These are phyloP conservation scores for Rhodinocichla rosea DNA, from an alignment of 2,113 vertebrate species.

Conservation along the genomic window DNA sequence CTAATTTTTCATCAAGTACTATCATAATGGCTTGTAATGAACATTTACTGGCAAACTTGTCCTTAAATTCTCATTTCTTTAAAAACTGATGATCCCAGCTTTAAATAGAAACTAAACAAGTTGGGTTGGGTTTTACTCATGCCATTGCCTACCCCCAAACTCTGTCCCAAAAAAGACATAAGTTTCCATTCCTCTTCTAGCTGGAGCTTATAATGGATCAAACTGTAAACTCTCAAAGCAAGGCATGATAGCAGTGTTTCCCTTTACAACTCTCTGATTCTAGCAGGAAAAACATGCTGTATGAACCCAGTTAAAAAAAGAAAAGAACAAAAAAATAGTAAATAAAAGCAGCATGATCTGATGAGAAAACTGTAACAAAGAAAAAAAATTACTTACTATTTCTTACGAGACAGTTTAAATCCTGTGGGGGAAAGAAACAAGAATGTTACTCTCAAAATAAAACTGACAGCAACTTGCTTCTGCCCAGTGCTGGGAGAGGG, in stretches of 20 bases:
- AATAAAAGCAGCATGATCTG: background rate
- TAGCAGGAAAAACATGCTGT: background rate
- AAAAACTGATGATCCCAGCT: background rate
- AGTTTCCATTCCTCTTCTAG: background rate
- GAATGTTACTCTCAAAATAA: slow-evolving; percentile 12
- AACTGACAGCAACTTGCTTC: background rate
- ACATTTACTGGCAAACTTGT: background rate
- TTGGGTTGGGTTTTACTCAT: background rate
- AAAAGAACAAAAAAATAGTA: background rate
- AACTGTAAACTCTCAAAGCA: background rate
- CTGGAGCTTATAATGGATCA: background rate
- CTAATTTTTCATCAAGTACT: background rate
- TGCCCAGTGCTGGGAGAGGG: background rate
- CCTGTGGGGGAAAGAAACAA: slow-evolving; percentile 57
- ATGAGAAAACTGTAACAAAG: background rate
- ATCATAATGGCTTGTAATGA: background rate
- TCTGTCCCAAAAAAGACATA: background rate
- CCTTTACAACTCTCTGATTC: background rate
- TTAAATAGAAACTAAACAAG: background rate
- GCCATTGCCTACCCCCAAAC: background rate
- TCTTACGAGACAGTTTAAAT: slow-evolving; percentile 65
- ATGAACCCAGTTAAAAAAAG: background rate
- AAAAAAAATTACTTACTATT: slow-evolving; percentile 71
- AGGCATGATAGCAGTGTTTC: background rate
- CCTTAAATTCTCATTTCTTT: background rate